These are phyloP conservation scores for Sebastes itinus DNA, from an alignment of 2,797 vertebrate species.

Conservation along the genomic window DNA sequence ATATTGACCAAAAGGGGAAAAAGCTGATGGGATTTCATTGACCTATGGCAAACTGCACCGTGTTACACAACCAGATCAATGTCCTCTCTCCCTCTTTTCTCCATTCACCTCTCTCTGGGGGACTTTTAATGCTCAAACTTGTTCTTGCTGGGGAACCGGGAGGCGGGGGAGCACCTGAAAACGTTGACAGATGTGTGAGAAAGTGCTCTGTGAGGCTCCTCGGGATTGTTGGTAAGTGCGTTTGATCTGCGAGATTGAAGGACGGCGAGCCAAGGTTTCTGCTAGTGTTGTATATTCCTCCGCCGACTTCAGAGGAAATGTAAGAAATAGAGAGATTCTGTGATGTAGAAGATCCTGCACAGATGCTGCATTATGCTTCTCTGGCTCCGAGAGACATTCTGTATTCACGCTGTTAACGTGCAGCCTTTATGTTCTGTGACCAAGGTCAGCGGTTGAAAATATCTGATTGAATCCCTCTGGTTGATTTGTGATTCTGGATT, in stretches of 20 bases:
- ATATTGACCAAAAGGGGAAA: constrained; percentile 73
- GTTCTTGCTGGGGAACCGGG: constrained; percentile 38
- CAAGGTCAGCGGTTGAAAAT: constrained; percentile 55
- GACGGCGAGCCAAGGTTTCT: constrained; percentile 50
- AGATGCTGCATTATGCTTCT: constrained; percentile 31
- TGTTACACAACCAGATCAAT: constrained; percentile 79
- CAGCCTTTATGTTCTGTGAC: constrained; percentile 50
- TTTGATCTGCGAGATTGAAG: constrained; percentile 62
- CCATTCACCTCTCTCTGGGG: constrained; percentile 53
- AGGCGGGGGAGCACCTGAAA: constrained; percentile 31
- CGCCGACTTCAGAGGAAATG: constrained; percentile 49
- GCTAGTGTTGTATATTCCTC: constrained; percentile 37
- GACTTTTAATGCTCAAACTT: constrained; percentile 64
- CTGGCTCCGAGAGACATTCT: constrained; percentile 34
- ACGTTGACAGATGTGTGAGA: constrained; percentile 57
- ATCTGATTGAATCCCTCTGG: constrained; percentile 49
- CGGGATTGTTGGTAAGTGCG: constrained; percentile 28
- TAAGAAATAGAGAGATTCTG: constrained; percentile 39
- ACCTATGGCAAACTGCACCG: constrained; percentile 67
- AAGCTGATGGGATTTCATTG: constrained; percentile 78
- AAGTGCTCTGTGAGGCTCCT: constrained; percentile 32
- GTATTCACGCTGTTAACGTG: constrained; percentile 40
- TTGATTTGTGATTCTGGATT: constrained; percentile 37
- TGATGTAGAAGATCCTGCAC: constrained; percentile 43
- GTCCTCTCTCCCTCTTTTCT: constrained; percentile 44